phyloP scores from a whole-genome alignment of 2,888 invertebrate genomes.

The Nematopogon swammerdamellus region DNA sequence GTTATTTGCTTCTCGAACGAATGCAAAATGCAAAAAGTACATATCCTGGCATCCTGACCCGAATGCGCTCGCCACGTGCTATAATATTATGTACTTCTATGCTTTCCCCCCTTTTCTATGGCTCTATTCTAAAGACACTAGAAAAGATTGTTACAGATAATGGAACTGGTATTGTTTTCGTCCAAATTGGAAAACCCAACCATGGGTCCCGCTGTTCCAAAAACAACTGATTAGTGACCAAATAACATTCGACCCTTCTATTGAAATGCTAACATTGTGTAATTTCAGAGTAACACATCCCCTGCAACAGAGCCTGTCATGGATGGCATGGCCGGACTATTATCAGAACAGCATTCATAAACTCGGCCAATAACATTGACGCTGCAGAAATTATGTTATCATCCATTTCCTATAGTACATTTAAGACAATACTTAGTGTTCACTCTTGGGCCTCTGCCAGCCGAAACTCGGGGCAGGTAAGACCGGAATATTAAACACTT shows the following conservation, averaged over 20 bases:
- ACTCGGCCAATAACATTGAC: background rate
- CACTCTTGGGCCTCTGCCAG: no score
- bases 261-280: background rate
- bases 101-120: conserved; percentile 12
- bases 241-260: background rate
- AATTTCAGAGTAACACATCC: background rate
- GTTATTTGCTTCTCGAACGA: conserved; percentile 10
- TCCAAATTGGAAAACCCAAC: conserved; percentile 11
- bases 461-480: no score
- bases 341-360: background rate
- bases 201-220: conserved; percentile 12
- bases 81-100: conserved; percentile 10
- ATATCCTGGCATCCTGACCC: conserved; percentile 11
- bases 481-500: no score
- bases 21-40: conserved; percentile 11
- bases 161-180: conserved; percentile 11
- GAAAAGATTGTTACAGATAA: conserved; percentile 12
- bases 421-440: background rate
- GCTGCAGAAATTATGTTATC: background rate
- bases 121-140: conserved; percentile 7
- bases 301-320: background rate
- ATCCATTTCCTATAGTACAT: background rate
- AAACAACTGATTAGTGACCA: background rate
- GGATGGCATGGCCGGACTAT: background rate
- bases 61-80: conserved; percentile 7